Base-by-base conservation (phyloP, 1,140 invertebrate species). In the Apocrypta bakeri region DNA sequence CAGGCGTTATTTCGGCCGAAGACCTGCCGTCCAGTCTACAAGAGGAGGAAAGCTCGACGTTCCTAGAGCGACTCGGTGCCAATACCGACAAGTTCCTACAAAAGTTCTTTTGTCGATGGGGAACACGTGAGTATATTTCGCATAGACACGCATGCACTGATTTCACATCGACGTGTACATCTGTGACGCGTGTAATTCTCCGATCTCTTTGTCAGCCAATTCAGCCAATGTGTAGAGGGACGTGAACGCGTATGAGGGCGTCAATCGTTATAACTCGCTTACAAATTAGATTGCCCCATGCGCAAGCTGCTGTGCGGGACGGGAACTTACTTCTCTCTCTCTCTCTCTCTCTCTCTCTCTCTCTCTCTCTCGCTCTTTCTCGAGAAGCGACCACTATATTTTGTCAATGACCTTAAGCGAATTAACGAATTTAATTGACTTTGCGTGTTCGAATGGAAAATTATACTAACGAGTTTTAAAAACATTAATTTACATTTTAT, bases 41-140 rank as follows among this genome's bases (percentile, higher is more conserved):
- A 27, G 85, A 92, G 24, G 89, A 90, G 31, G 81, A 88, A 4
- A 33, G 71, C 27, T 93, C 94, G 2, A 94, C 94, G 0, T 94
- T 95, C 86, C 94, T 96, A 84, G 96, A 97, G 92, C 94, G 93
- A 83, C 91, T 97, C 31, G 97, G 97, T 14, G 95, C 96, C 0
- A 93, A 93, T 69, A 95, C 96, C 1, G 97, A 98, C 88, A 93
- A 93, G 75, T 93, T 94, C 79, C 90, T 99, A 66, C 95, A 97
- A 87, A 91, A 94, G 48, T 94, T 95, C 86, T 98, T 98, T 92
- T 94, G 94, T 75, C 93, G 92, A 83, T 97, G 96, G 96, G 97
- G 97, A 3, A 94, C 92, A 61, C 85, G 93, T 94, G 88, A 90
- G 89, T 88, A 56, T 3, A 33, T 1, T 3, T 1, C 1, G 1